These are phyloP conservation scores for Sesia apiformis DNA, from an alignment of 2,888 invertebrate genomes.

Conservation along the genomic window DNA sequence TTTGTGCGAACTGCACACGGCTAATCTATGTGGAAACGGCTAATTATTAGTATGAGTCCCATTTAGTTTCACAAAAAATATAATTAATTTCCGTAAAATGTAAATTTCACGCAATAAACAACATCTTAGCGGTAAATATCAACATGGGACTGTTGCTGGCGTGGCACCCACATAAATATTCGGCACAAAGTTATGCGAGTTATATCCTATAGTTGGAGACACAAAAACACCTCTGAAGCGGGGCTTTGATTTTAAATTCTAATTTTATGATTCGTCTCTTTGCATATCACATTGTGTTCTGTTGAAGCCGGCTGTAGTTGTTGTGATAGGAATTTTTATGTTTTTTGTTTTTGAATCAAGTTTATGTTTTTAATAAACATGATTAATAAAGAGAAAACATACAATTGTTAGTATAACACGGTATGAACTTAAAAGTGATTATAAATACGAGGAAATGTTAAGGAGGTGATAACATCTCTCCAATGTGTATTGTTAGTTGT, in stretches of 20 bases:
- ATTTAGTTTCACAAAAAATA: background rate
- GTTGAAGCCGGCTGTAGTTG: background rate
- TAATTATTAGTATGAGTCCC: background rate
- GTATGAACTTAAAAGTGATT: too few species aligned
- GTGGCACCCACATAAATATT: slow-evolving; percentile 52
- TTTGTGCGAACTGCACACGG: background rate
- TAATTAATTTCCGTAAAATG: slow-evolving; percentile 9
- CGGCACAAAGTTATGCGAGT: slow-evolving; percentile 50
- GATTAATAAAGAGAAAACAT: too few species aligned
- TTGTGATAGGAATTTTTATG: too few species aligned
- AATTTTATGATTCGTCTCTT: slow-evolving; percentile 63
- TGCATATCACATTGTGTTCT: slow-evolving; percentile 41
- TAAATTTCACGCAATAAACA: slow-evolving; percentile 24
- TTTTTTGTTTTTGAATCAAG: too few species aligned
- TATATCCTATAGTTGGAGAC: slow-evolving; percentile 33
- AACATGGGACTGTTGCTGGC: slow-evolving; percentile 46
- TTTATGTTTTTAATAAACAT: too few species aligned
- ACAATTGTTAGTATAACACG: too few species aligned
- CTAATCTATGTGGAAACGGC: background rate
- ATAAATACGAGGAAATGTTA: too few species aligned
- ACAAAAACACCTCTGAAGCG: slow-evolving; percentile 59
- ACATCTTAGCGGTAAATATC: slow-evolving; percentile 49
- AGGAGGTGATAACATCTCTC: too few species aligned
- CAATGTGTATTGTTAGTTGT: too few species aligned
- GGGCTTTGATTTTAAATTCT: slow-evolving; percentile 69